These are phyloP conservation scores for Euschistus heros DNA, from an alignment of 1,140 invertebrate species.

Conservation along the genomic window DNA sequence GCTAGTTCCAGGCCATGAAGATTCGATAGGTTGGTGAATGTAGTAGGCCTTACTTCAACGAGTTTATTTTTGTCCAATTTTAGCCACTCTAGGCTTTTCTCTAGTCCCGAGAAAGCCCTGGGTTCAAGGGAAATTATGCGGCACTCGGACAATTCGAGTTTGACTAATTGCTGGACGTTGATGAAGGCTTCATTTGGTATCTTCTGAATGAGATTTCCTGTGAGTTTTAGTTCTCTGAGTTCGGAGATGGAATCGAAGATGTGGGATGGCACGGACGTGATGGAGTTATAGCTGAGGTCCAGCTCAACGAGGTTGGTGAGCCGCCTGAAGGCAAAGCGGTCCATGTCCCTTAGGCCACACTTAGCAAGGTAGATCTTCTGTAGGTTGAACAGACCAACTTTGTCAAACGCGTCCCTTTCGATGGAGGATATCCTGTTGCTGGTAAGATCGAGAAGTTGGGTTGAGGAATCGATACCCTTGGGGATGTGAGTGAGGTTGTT, in stretches of 20 bases:
- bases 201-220: slow-evolving; percentile 57
- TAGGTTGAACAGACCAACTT: slow-evolving; percentile 59
- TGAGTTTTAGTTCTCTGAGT: slow-evolving; percentile 60
- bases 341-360: slow-evolving; percentile 49
- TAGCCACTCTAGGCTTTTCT: slow-evolving; percentile 57
- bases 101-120: slow-evolving; percentile 58
- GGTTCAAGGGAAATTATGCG: slow-evolving; percentile 51
- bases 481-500: slow-evolving; percentile 60
- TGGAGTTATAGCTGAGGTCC: slow-evolving; percentile 60
- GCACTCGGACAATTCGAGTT: slow-evolving; percentile 61
- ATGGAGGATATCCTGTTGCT: slow-evolving; percentile 56
- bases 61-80: slow-evolving; percentile 64
- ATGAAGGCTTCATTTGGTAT: slow-evolving; percentile 58
- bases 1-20: slow-evolving; percentile 63
- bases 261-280: slow-evolving; percentile 55
- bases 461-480: slow-evolving; percentile 53
- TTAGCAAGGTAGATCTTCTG: slow-evolving; percentile 62
- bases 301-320: slow-evolving; percentile 66
- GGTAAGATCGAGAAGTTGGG: slow-evolving; percentile 63
- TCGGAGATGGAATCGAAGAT: slow-evolving; percentile 56
- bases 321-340: slow-evolving; percentile 52
- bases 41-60: slow-evolving; percentile 47
- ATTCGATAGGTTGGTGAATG: slow-evolving; percentile 51
- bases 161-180: slow-evolving; percentile 53
- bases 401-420: slow-evolving; percentile 56